These are phyloP conservation scores for Bactericera cockerelli DNA, from an alignment of 1,140 invertebrate genomes.

Conservation along the genomic window DNA sequence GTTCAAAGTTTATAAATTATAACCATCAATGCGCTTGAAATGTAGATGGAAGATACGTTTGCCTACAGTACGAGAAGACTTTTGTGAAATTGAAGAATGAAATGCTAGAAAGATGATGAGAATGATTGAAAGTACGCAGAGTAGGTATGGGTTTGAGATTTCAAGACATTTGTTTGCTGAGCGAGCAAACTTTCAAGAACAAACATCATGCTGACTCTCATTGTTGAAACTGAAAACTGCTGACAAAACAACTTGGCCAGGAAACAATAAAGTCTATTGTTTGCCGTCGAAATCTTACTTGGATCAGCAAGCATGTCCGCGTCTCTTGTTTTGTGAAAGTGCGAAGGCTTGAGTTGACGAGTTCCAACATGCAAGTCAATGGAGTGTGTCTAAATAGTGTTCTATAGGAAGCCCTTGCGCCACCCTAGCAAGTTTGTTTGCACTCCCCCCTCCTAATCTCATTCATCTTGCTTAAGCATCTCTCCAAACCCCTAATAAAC, in stretches of 20 bases:
- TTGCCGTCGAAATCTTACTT: not conserved
- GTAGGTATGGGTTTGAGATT: too few species aligned
- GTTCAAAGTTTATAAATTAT: too few species aligned
- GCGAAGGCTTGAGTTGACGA: not conserved
- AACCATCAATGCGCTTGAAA: too few species aligned
- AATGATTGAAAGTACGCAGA: too few species aligned
- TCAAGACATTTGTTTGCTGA: too few species aligned
- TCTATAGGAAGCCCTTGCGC: not conserved
- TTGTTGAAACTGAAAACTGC: not conserved
- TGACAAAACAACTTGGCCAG: not conserved
- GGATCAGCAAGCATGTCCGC: not conserved
- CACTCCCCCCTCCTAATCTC: slow-evolving; percentile 5
- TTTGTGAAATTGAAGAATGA: too few species aligned
- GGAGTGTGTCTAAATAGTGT: slow-evolving; percentile 1
- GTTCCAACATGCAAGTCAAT: not conserved
- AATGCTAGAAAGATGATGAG: too few species aligned
- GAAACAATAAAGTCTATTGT: slow-evolving; percentile 2
- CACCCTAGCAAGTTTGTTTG: slow-evolving; percentile 6
- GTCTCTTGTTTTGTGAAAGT: not conserved
- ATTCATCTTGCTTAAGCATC: slow-evolving; percentile 9
- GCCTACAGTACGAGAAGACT: too few species aligned
- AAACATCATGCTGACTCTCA: too few species aligned
- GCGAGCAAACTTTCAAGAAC: too few species aligned
- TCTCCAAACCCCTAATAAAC: slow-evolving; percentile 5
- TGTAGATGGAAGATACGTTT: too few species aligned